These are phyloP conservation scores for Phragmatobia fuliginosa DNA, from an alignment of 2,888 invertebrate species.

Conservation along the genomic window DNA sequence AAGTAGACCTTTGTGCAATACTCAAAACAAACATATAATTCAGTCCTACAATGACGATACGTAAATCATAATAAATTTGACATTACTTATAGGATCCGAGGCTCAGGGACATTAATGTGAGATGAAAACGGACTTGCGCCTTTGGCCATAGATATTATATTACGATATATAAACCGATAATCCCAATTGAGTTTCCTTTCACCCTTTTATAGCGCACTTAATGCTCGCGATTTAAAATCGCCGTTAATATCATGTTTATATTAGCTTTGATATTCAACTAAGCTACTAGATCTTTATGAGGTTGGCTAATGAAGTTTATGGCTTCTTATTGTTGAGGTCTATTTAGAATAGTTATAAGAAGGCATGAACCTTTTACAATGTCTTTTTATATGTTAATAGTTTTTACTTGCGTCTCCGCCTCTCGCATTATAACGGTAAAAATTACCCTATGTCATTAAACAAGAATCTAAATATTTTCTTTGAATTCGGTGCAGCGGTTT, in stretches of 20 bases:
- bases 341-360: background rate
- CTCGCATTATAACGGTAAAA: too few species aligned
- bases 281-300: conserved; percentile 49
- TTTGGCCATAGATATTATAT: conserved; percentile 63
- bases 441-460: too few species aligned
- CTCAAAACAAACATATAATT: conserved; percentile 34
- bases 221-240: conserved; percentile 68
- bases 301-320: conserved; percentile 13
- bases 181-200: conserved; percentile 69
- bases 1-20: background rate
- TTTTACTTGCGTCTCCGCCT: background rate
- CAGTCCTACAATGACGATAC: conserved; percentile 52
- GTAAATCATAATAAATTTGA: conserved; percentile 68
- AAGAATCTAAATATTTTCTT: too few species aligned
- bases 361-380: background rate
- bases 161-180: conserved; percentile 71
- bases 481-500: too few species aligned
- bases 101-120: conserved; percentile 72
- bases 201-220: conserved; percentile 70
- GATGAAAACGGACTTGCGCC: conserved; percentile 68
- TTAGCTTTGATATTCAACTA: conserved; percentile 52
- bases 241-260: conserved; percentile 68
- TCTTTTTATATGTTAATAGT: background rate
- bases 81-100: conserved; percentile 71
- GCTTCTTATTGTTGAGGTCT: background rate